phyloP scores from a whole-genome alignment of 2,113 vertebrate species.

The Psilopsiagon aurifrons region DNA sequence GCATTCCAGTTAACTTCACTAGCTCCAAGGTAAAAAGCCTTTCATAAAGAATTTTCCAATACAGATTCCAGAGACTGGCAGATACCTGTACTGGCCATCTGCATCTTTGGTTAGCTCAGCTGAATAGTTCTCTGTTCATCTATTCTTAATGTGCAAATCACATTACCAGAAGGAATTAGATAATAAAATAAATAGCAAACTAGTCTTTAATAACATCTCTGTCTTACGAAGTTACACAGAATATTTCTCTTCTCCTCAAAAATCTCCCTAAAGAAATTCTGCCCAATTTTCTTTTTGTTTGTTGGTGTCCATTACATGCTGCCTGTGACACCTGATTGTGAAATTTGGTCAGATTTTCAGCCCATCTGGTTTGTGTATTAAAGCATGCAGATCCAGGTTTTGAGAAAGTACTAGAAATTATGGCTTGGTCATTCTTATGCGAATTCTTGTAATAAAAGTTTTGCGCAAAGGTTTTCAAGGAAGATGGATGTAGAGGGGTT shows the following conservation, averaged over 20 bases:
- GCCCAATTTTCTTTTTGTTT: neutral
- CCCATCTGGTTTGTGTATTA: neutral
- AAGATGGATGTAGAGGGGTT: neutral
- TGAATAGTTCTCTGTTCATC: constrained; percentile 25
- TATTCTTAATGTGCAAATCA: constrained; percentile 30
- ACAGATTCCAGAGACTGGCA: neutral
- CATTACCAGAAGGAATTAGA: constrained; percentile 18
- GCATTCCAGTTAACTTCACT: neutral
- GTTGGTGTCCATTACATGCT: neutral
- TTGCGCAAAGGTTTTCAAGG: neutral
- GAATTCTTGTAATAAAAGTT: neutral
- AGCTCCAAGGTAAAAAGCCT: neutral
- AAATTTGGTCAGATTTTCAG: neutral
- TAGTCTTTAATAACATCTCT: neutral
- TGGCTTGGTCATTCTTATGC: neutral
- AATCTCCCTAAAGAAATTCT: neutral
- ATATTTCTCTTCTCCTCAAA: neutral
- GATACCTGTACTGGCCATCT: constrained; percentile 28
- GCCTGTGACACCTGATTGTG: neutral
- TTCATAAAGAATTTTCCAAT: neutral
- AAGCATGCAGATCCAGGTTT: neutral
- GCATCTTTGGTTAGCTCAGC: neutral
- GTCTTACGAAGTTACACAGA: neutral
- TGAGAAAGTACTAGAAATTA: neutral
- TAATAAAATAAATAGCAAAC: neutral